Percentiles rank a stretch among this genome's conserved stretches.
phyloP scores from a whole-genome alignment of 2,888 invertebrate genomes.

The Lasioglossum morio region DNA sequence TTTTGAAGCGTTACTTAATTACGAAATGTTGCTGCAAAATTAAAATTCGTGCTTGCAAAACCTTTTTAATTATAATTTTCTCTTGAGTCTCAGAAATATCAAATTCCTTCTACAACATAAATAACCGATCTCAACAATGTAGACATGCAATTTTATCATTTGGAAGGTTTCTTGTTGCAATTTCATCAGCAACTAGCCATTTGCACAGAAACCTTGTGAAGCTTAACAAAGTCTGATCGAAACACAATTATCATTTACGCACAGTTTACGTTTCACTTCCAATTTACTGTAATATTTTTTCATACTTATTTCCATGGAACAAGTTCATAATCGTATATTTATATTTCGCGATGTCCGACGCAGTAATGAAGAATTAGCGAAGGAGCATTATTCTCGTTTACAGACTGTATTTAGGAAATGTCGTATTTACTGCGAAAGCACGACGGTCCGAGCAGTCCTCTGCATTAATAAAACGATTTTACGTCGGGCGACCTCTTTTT shows the following conservation, averaged over 20 bases:
- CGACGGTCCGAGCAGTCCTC: neutral
- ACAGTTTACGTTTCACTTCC: neutral
- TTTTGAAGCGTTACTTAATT: neutral
- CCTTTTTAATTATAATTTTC: neutral
- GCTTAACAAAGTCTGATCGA: neutral
- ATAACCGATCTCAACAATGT: neutral
- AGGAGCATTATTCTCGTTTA: neutral
- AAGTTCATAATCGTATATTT: neutral
- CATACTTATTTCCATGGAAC: neutral
- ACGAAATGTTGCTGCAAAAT: neutral
- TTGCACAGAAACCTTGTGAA: neutral
- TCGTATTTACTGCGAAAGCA: neutral
- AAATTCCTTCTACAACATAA: neutral
- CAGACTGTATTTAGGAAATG: neutral
- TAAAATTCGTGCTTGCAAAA: neutral
- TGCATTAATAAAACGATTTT: conserved; percentile 19
- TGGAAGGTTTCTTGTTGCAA: neutral
- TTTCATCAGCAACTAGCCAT: neutral
- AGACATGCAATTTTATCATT: neutral
- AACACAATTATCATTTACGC: neutral
- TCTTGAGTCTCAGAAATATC: neutral
- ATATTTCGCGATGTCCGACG: neutral
- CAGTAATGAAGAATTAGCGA: neutral
- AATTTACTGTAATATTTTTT: neutral
- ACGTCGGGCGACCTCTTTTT: conserved; percentile 9